A percentile compares a stretch with the other conserved stretches of the same genome.
Evolutionary conservation across 2,797 vertebrate genomes (phyloP).

Genomic region (Ptychobarbus kaznakovi): DNA sequence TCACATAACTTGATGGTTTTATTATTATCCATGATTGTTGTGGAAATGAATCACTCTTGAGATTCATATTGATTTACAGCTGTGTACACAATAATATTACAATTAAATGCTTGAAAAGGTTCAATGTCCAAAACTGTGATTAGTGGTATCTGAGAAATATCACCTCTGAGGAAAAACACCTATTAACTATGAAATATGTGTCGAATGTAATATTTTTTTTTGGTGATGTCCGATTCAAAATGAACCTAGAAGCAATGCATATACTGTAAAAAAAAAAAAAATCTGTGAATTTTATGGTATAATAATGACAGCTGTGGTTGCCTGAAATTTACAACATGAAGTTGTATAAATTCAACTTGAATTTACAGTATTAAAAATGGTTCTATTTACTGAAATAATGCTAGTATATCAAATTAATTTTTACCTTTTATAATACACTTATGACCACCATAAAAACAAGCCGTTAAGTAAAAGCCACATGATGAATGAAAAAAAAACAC

Average conservation of each 20-base stretch:
- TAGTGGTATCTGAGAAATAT: neutral
- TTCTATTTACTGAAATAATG: too few species aligned
- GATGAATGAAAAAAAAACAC: too few species aligned
- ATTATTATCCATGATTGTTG: slow-evolving; percentile 18
- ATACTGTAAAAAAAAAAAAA: neutral
- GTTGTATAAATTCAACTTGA: too few species aligned
- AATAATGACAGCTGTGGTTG: too few species aligned
- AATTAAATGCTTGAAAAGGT: slow-evolving; percentile 3
- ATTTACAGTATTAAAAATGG: too few species aligned
- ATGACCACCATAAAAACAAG: too few species aligned
- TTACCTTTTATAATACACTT: too few species aligned
- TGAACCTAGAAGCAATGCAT: neutral
- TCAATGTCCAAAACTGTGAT: slow-evolving; percentile 11
- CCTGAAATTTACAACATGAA: too few species aligned
- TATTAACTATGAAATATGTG: neutral
- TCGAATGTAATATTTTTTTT: neutral
- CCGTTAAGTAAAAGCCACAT: too few species aligned
- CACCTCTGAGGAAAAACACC: neutral
- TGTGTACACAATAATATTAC: neutral
- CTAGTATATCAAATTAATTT: too few species aligned
- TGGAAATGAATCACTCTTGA: slow-evolving; percentile 11
- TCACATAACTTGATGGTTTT: neutral
- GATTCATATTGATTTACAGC: slow-evolving; percentile 9
- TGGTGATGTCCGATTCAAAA: neutral
- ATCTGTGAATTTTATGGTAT: too few species aligned